phyloP scores from a whole-genome alignment of 92 coral and sea anemone genomes.

The Palythoa caribaeorum region DNA sequence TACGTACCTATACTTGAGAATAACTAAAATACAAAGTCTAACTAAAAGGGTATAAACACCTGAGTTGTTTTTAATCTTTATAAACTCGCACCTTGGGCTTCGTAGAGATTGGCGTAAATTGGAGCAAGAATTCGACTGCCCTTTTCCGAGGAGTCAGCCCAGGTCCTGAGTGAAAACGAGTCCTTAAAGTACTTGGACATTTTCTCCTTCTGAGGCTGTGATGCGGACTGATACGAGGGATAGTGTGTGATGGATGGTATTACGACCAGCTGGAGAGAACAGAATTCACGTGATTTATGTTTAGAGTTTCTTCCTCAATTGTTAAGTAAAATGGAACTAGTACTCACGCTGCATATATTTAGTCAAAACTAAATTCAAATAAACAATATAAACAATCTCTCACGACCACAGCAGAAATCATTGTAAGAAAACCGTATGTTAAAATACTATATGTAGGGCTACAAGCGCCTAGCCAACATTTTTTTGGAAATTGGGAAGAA shows the following conservation, averaged over 20 bases:
- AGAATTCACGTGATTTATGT: not conserved
- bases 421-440: too few species aligned
- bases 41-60: not conserved
- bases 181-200: constrained; percentile 63
- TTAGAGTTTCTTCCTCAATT: not conserved
- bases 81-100: constrained; percentile 76
- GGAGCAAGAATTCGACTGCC: constrained; percentile 78
- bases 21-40: too few species aligned
- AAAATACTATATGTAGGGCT: too few species aligned
- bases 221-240: constrained; percentile 59
- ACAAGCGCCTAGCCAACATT: too few species aligned
- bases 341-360: too few species aligned
- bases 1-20: too few species aligned
- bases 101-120: constrained; percentile 76
- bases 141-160: constrained; percentile 66
- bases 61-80: not conserved
- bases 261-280: constrained; percentile 66
- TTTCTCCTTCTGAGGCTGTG: constrained; percentile 59
- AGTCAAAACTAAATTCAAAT: too few species aligned
- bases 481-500: too few species aligned
- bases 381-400: too few species aligned
- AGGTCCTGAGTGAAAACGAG: constrained; percentile 65
- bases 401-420: too few species aligned
- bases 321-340: too few species aligned
- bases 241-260: constrained; percentile 75